Evolutionary conservation across 2,797 vertebrate genomes (phyloP).

Genomic region (Toxotes lorentzi): DNA sequence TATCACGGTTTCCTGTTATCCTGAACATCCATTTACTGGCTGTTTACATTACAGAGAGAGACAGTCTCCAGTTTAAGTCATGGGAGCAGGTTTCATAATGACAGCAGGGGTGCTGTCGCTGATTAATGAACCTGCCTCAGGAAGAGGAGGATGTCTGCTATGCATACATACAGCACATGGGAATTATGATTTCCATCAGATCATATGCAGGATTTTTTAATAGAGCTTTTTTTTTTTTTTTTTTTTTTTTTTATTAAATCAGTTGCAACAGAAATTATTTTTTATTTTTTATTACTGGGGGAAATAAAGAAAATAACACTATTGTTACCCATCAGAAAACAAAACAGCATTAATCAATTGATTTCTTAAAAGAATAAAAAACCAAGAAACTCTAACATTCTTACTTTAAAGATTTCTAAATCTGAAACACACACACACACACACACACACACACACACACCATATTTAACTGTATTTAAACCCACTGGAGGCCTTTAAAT

Average conservation of each 20-base stretch:
- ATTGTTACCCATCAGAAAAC: not conserved
- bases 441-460: not conserved
- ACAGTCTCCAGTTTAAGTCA: not conserved
- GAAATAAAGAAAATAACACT: too few species aligned
- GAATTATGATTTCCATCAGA: not conserved
- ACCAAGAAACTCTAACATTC: not conserved
- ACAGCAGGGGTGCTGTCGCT: conserved; percentile 14
- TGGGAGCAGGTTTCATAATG: conserved; percentile 31
- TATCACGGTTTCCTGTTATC: conserved; percentile 25
- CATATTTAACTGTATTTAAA: not conserved
- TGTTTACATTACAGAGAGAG: conserved; percentile 25
- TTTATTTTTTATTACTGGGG: not conserved
- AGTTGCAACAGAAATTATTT: not conserved
- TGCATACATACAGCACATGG: conserved; percentile 3
- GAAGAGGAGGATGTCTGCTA: conserved; percentile 33
- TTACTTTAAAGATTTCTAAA: not conserved
- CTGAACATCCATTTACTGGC: conserved; percentile 8
- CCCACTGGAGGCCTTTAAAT: conserved; percentile 33
- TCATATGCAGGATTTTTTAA: not conserved
- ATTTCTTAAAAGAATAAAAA: not conserved
- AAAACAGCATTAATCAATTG: not conserved
- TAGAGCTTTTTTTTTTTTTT: not conserved
- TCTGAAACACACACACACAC: not conserved
- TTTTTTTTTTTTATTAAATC: not conserved
- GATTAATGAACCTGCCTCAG: conserved; percentile 25